Conservation (phyloP, 2,888 invertebrate species). For the Bhutanitis thaidina region DNA sequence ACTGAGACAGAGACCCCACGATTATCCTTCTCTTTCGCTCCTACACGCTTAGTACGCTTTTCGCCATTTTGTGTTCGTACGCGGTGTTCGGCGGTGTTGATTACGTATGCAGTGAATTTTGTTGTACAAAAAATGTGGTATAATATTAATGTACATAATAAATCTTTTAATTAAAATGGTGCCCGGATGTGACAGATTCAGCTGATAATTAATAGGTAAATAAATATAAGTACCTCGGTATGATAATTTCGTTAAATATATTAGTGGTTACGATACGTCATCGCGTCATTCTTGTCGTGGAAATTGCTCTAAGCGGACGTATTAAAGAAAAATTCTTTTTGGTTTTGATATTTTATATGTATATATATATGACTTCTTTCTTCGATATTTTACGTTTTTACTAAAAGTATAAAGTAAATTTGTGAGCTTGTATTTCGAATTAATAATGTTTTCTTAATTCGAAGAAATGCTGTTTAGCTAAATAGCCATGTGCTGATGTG, state of each 20-base stretch:
- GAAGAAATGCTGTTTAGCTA: too few species aligned
- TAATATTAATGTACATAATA: not conserved
- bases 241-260: not conserved
- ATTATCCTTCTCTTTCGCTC: constrained; percentile 10
- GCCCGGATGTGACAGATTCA: not conserved
- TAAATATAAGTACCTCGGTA: not conserved
- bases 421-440: too few species aligned
- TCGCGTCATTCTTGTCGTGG: constrained; percentile 1
- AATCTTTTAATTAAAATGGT: not conserved
- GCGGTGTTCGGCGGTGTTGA: not conserved
- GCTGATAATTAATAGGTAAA: not conserved
- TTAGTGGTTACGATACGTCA: not conserved
- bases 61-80: constrained; percentile 11
- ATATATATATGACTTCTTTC: not conserved
- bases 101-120: constrained; percentile 6
- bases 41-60: not conserved
- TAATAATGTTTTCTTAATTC: too few species aligned
- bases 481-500: too few species aligned
- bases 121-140: not conserved
- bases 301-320: not conserved
- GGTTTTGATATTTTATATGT: not conserved
- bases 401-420: too few species aligned
- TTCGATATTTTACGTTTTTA: too few species aligned
- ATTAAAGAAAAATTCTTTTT: not conserved
- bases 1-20: too few species aligned